These are phyloP conservation scores for Sinosuthora webbiana DNA, from an alignment of 2,113 vertebrate genomes.

Conservation along the genomic window DNA sequence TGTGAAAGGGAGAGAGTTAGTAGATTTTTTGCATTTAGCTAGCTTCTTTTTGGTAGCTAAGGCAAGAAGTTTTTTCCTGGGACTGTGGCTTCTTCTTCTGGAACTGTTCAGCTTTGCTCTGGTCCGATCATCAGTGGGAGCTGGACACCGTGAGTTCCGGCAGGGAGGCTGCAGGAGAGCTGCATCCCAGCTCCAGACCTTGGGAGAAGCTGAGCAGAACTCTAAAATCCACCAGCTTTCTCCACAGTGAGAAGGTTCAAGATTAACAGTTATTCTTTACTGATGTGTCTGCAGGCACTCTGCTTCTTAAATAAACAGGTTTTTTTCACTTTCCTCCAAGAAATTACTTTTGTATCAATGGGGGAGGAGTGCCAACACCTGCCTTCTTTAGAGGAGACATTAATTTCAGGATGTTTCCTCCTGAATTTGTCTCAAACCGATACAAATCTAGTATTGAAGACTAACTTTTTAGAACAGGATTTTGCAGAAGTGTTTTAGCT, in stretches of 20 bases:
- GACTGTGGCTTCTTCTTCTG: neutral
- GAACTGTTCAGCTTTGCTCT: neutral
- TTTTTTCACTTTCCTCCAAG: neutral
- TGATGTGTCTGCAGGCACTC: fast-evolving
- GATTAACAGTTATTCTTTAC: neutral
- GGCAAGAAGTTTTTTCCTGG: neutral
- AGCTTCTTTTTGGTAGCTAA: neutral
- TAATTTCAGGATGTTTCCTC: neutral
- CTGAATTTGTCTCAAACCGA: neutral
- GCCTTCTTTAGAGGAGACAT: neutral
- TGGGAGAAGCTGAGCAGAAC: neutral
- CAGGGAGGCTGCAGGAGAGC: neutral
- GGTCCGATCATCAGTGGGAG: fast-evolving
- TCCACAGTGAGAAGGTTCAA: neutral
- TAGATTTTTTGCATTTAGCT: neutral
- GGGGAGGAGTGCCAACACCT: neutral
- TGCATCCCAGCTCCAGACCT: neutral
- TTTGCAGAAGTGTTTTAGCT: neutral
- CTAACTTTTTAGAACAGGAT: neutral
- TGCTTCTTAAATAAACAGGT: neutral
- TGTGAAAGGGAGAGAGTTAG: neutral
- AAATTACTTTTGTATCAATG: neutral
- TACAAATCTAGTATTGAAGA: neutral
- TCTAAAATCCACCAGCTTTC: neutral
- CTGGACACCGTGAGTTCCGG: fast-evolving